phyloP scores from a whole-genome alignment of 2,888 invertebrate species.

The Drosophila peninsularis region DNA sequence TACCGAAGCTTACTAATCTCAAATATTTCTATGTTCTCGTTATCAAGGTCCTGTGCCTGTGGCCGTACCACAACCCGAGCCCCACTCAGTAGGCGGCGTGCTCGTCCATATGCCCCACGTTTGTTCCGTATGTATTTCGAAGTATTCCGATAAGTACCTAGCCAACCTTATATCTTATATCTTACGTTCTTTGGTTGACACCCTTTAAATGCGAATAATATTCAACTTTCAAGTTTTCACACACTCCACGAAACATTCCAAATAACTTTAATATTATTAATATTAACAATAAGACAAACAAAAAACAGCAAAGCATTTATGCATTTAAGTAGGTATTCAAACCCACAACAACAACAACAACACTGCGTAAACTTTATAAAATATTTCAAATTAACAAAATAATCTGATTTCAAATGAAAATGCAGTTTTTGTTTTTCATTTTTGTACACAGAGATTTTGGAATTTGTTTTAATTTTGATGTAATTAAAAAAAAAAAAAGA shows the following conservation, averaged over 20 bases:
- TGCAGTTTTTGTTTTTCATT: conserved; percentile 26
- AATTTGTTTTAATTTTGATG: conserved; percentile 22
- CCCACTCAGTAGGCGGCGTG: conserved; percentile 92
- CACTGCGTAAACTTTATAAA: conserved; percentile 44
- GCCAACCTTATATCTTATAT: conserved; percentile 24
- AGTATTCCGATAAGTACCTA: conserved; percentile 35
- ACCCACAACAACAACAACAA: conserved; percentile 19
- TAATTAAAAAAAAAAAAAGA: conserved; percentile 7
- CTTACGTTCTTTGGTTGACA: conserved; percentile 63
- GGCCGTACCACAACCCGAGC: conserved; percentile 88
- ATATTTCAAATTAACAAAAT: conserved; percentile 40
- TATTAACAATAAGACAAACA: conserved; percentile 21
- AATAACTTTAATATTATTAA: conserved; percentile 18
- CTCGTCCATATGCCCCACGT: conserved; percentile 97
- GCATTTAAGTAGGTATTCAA: conserved; percentile 71
- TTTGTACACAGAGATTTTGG: conserved; percentile 27
- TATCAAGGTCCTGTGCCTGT: conserved; percentile 85
- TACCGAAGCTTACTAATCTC: conserved; percentile 56
- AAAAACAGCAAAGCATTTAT: conserved; percentile 46
- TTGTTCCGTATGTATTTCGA: conserved; percentile 86
- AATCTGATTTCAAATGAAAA: conserved; percentile 46
- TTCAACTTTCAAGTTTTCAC: conserved; percentile 42
- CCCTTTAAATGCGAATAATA: conserved; percentile 45
- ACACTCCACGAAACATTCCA: conserved; percentile 25
- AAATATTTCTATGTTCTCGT: conserved; percentile 42